These are phyloP conservation scores for Leptodactylus fuscus DNA, from an alignment of 2,113 vertebrate species.

Conservation along the genomic window DNA sequence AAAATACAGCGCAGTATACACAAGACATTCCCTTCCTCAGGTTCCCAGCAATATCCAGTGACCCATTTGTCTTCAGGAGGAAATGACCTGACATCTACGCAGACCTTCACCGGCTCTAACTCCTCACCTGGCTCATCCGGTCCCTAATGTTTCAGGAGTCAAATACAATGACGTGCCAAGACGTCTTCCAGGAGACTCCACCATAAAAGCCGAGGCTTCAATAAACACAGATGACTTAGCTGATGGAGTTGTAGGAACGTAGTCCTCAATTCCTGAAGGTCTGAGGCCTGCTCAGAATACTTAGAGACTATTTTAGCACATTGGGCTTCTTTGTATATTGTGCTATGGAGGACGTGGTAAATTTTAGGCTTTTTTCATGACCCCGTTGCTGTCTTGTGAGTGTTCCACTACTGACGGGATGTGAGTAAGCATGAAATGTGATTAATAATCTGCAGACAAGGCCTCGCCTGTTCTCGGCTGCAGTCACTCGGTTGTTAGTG, in stretches of 20 bases:
- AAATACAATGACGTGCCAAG: neutral
- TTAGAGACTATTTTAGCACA: too few species aligned
- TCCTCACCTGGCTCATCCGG: neutral
- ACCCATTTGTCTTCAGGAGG: neutral
- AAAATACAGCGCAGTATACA: neutral
- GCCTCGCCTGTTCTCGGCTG: neutral
- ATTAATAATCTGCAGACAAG: constrained; percentile 17
- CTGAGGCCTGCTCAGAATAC: too few species aligned
- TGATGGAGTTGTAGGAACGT: neutral
- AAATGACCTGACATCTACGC: neutral
- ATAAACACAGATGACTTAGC: neutral
- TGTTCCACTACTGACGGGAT: neutral
- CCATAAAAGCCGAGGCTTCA: neutral
- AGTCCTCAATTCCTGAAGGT: neutral
- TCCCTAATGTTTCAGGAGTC: neutral
- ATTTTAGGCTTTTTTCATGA: neutral
- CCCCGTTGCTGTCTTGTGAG: neutral
- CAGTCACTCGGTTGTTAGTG: neutral
- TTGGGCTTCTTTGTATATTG: too few species aligned
- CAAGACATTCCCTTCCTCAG: neutral
- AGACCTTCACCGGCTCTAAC: neutral
- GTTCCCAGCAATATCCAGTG: neutral
- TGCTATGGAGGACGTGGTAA: too few species aligned
- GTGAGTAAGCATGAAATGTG: neutral
- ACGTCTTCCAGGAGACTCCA: neutral